Percentiles rank a stretch among this genome's conserved stretches.
Evolutionary conservation across 2,113 vertebrate species (phyloP).

Genomic region (Ammodytes marinus): DNA sequence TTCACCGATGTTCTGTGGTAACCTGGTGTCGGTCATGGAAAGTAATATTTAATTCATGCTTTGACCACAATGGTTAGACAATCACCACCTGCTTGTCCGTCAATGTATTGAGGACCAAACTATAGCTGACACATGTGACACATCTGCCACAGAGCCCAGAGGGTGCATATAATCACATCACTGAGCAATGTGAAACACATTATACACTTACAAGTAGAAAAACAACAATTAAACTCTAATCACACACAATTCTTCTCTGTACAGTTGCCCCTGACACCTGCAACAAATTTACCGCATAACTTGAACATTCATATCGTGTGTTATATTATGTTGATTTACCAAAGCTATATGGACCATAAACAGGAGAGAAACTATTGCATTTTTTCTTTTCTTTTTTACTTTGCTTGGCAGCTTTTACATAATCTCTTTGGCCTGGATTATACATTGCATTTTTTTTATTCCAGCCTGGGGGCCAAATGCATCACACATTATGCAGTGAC

Average conservation of each 20-base stretch:
- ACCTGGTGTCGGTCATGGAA: constrained; percentile 21
- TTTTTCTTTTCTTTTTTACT: constrained; percentile 43
- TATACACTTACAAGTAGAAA: constrained; percentile 8
- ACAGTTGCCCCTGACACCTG: constrained; percentile 9
- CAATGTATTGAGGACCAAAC: constrained; percentile 20
- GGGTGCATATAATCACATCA: constrained; percentile 3
- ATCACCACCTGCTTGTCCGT: constrained; percentile 13
- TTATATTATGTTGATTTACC: constrained; percentile 37
- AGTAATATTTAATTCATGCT: constrained; percentile 41
- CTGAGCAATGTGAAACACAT: constrained; percentile 11
- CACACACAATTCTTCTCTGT: constrained; percentile 19
- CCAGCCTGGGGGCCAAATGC: constrained; percentile 56
- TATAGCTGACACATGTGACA: constrained; percentile 9
- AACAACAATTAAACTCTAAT: constrained; percentile 12
- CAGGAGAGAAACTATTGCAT: constrained; percentile 22
- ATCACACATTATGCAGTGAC: constrained; percentile 67
- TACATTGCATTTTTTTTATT: constrained; percentile 23
- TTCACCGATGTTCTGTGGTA: neutral
- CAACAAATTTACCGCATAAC: constrained; percentile 41
- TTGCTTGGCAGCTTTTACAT: constrained; percentile 53
- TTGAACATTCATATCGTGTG: constrained; percentile 37
- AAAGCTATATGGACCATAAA: constrained; percentile 40
- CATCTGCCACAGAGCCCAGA: neutral
- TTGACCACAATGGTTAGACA: constrained; percentile 30
- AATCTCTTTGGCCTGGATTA: constrained; percentile 62